Evolutionary conservation across 2,888 invertebrate genomes (phyloP), one percentile per base, ranked within the genome.

Genomic region (Helicoverpa assulta): DNA sequence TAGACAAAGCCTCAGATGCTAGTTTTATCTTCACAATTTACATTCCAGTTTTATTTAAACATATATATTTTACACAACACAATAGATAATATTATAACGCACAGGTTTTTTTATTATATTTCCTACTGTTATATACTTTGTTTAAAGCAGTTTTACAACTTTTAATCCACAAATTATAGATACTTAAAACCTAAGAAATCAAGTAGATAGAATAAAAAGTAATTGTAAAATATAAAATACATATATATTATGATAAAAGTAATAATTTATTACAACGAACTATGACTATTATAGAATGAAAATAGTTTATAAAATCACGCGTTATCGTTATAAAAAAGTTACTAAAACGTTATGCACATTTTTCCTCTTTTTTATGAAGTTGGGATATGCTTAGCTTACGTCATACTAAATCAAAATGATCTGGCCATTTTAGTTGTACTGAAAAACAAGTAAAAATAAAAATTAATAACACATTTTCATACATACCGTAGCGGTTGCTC

Each of bases 1-100:
- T 88, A 89, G 86, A 90, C 82, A 90, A 91, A 94, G 94, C 94
- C 93, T 90, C 83, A 94, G 94, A 94, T 85, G 94, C 95, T 95
- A 94, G 88, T 85, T n/a, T n/a, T 90, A 89, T 90, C 90, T 91
- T 90, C 89, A 87, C 82, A 85, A 79, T 74, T 85, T 86, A 93
- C 94, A 94, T 94, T 94, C 94, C 94, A 93, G 78, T 83, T 76
- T 80, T 70, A 77, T 63, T 69, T 57, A 19, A 37, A 40, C 56
- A 65, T 54, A 52, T 73, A 53, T 58, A 57, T 69, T 67, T 78
- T 76, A 67, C 57, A 70, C 85, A 79, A 69, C 83, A 83, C 81
- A 81, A 80, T 85, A 82, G 67, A 83, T 82, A 21, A 57, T 40
- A 19, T 19, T 83, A 80, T 59, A 86, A 88, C 88, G 89, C 90